A percentile compares a stretch with the other conserved stretches of the same genome.
Evolutionary conservation across 2,888 invertebrate species (phyloP).

Genomic region (Catocala nupta): DNA sequence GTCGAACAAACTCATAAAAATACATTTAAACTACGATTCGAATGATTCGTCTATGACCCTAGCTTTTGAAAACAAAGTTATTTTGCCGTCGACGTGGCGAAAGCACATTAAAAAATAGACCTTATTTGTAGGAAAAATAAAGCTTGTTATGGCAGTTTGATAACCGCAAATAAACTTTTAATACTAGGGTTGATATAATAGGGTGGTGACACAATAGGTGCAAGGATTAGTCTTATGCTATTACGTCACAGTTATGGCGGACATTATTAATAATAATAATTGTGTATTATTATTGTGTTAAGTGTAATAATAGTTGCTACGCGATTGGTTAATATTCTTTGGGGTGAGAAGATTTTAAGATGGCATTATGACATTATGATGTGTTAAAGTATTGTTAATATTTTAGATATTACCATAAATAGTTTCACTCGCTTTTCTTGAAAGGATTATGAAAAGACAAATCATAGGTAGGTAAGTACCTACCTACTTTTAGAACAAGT

Average conservation of each 20-base stretch:
- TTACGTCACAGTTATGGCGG: conserved; percentile 79
- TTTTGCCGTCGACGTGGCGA: conserved; percentile 9
- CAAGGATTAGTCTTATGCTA: conserved; percentile 80
- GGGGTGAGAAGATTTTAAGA: conserved; percentile 19
- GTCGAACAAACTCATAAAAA: conserved; percentile 31
- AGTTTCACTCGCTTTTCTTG: no score
- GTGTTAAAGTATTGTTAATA: neutral
- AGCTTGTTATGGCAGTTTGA: conserved; percentile 9
- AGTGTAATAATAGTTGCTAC: conserved; percentile 22
- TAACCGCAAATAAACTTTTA: conserved; percentile 28
- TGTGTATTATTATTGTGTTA: conserved; percentile 44
- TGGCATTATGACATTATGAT: conserved; percentile 1
- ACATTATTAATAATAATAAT: conserved; percentile 61
- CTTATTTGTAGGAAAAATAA: conserved; percentile 44
- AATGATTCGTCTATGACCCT: conserved; percentile 55
- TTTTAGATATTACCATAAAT: neutral
- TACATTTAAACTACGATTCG: conserved; percentile 32
- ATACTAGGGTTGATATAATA: conserved; percentile 60
- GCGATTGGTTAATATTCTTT: conserved; percentile 26
- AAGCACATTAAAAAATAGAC: conserved; percentile 45
- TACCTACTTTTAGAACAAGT: no score
- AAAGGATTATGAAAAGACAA: no score
- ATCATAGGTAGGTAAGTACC: no score
- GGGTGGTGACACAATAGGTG: conserved; percentile 76
- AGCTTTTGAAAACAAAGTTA: conserved; percentile 21